These are phyloP conservation scores for Gila robusta DNA, from an alignment of 2,797 vertebrate species.

Conservation along the genomic window DNA sequence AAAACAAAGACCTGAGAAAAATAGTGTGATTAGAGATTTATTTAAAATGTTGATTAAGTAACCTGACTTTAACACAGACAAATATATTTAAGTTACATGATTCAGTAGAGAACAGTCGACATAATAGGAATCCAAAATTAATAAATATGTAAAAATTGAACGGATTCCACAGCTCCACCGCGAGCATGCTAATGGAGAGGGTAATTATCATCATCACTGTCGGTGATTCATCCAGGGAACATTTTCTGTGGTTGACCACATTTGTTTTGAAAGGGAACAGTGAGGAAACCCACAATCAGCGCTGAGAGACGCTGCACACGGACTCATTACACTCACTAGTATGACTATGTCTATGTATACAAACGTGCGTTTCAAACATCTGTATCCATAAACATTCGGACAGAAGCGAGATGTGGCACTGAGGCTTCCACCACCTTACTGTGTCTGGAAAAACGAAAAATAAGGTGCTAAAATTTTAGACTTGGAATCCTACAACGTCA, in stretches of 20 bases:
- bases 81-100: background rate
- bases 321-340: conserved; percentile 61
- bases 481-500: background rate
- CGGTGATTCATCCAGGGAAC: conserved; percentile 55
- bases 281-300: conserved; percentile 53
- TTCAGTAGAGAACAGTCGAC: background rate
- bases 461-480: background rate
- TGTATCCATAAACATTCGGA: conserved; percentile 59
- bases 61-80: background rate
- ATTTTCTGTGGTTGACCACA: conserved; percentile 53
- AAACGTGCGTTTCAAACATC: conserved; percentile 50
- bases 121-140: conserved; percentile 23
- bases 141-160: conserved; percentile 31
- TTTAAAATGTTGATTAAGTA: background rate
- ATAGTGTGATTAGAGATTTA: background rate
- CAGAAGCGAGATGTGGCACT: conserved; percentile 49
- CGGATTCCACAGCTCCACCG: conserved; percentile 43
- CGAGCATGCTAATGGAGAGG: conserved; percentile 56
- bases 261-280: conserved; percentile 56
- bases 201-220: conserved; percentile 57
- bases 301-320: conserved; percentile 46
- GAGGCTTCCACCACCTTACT: conserved; percentile 35
- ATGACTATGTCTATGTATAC: conserved; percentile 51
- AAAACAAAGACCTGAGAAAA: conserved; percentile 2
- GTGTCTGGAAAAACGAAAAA: conserved; percentile 41